Evolutionary conservation across 2,888 invertebrate genomes (phyloP).

Genomic region (Tipula vernalis): DNA sequence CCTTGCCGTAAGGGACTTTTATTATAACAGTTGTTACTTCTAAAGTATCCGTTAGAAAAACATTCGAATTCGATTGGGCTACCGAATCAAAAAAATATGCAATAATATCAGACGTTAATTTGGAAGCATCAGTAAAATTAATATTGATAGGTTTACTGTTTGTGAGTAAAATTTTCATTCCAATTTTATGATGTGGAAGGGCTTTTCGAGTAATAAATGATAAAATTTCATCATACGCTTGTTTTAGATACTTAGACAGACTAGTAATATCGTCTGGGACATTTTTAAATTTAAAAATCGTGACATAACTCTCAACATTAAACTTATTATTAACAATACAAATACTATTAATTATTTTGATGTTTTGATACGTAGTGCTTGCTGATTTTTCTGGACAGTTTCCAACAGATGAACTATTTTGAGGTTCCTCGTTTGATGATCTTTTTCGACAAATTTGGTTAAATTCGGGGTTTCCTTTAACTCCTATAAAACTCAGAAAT

Average conservation of each 20-base stretch:
- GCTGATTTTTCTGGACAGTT: no score
- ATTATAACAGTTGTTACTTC: neutral
- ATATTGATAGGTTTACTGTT: neutral
- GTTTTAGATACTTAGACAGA: neutral
- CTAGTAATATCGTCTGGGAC: neutral
- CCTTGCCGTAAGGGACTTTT: neutral
- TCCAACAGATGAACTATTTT: no score
- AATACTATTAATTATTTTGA: no score
- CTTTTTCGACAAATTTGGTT: no score
- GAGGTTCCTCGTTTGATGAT: no score
- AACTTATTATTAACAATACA: neutral
- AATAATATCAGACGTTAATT: neutral
- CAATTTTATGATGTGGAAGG: neutral
- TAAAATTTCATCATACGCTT: neutral
- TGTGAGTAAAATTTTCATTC: neutral
- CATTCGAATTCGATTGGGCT: neutral
- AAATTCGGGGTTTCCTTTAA: no score
- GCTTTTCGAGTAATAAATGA: neutral
- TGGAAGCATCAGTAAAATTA: neutral
- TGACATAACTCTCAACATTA: neutral
- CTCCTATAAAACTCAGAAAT: no score
- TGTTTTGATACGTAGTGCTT: no score
- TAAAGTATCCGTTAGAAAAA: neutral
- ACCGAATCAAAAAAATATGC: neutral
- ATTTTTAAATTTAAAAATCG: neutral